Base-by-base conservation (phyloP, 2,113 vertebrate genomes). In the Phyllostomus hastatus region DNA sequence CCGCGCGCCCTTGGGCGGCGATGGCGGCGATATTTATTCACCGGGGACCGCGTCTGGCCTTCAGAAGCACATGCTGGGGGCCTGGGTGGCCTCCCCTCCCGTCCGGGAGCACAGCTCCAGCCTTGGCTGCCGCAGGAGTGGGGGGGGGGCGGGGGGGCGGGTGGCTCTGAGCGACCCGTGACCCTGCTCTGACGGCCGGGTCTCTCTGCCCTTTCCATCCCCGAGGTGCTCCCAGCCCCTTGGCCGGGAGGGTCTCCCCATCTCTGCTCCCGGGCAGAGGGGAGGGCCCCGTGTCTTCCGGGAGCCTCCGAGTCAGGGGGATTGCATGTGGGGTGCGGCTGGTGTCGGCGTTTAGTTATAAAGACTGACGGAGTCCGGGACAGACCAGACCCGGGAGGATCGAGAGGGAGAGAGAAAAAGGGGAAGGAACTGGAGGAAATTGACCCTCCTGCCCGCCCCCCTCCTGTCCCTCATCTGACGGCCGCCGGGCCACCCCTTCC, bases 171-270 rank as follows among this genome's bases (percentile, higher is more conserved):
- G n/a, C 0, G 0, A 22, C 1, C 7, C 3, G 46, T 9, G 6
- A 33, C 46, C 22, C 6, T 17, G 10, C 38, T 20, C 22, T 3
- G 2, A 22, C 1, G 28, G 33, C 48, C 11, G 3, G 0, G 1
- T 4, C 38, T 33, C 76, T 10, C 57, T 72, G 79, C 35, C 15
- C 5, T 1, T 54, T 24, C 10, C 61, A 12, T 64, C 31, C 28
- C 33, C 19, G 19, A 1, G 76, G 48, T 31, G 5, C 52, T 72
- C 2, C 24, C 8, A 35, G 35, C 16, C 20, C 1, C 0, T 0
- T 0, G 52, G 7, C 0, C 17, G 0, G 1, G 19, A 33, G 10
- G 0, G 0, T 41, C 19, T 28, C 8, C 0, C 70, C 3, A 0
- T 11, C 66, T 72, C 90, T 14, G 54, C 70, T 57, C 20, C 69